phyloP scores from a whole-genome alignment of 2,888 invertebrate genomes.

The Luperina nickerlii region DNA sequence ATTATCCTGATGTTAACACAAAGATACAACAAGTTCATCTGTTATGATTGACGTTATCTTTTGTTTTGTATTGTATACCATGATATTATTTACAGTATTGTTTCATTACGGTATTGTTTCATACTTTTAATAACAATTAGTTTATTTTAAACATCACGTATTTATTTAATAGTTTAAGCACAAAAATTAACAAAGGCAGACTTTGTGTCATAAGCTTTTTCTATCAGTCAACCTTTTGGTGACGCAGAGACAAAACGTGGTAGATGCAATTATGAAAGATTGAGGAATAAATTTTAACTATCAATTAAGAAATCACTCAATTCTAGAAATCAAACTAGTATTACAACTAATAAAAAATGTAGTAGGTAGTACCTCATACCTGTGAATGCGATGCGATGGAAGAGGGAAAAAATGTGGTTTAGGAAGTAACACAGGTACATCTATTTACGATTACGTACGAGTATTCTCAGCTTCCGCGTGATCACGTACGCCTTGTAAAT shows the following conservation, averaged over 20 bases:
- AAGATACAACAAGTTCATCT: not conserved
- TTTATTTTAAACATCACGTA: not conserved
- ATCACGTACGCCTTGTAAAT: conserved; percentile 28
- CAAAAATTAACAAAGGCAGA: not conserved
- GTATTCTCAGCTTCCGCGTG: conserved; percentile 39
- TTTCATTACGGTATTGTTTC: not conserved
- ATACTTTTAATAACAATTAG: not conserved
- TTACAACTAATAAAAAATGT: not conserved
- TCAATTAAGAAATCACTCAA: not conserved
- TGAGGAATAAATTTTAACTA: not conserved
- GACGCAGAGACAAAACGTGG: not conserved
- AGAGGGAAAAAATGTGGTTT: conserved; percentile 40
- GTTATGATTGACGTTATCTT: not conserved
- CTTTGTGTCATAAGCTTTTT: not conserved
- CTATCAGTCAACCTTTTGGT: not conserved
- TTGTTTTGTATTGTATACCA: conserved; percentile 4
- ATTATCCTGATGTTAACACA: not conserved
- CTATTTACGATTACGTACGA: conserved; percentile 33
- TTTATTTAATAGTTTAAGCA: not conserved
- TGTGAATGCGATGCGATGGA: not conserved
- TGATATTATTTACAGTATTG: not conserved
- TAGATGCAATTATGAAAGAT: not conserved
- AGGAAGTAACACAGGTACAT: conserved; percentile 44
- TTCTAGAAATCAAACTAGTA: not conserved
- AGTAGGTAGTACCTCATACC: no score